Base-by-base conservation (phyloP, 2,888 invertebrate genomes). In the Drosophila monieri region DNA sequence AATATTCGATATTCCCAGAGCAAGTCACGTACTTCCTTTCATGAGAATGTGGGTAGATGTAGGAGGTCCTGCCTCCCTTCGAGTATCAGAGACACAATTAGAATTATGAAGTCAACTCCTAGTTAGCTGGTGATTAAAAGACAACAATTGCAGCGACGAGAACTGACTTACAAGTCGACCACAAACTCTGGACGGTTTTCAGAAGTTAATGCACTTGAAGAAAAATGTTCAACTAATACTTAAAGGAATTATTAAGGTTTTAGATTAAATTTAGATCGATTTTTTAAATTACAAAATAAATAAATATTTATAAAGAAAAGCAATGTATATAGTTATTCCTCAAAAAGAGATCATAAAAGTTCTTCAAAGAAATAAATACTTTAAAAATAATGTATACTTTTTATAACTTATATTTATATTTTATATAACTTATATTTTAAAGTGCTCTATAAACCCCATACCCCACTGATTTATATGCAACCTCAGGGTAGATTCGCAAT, bases 121-220 rank as follows among this genome's bases (percentile, higher is more conserved):
- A 70, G 71, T 84, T 78, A 86, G 69, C 71, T 70, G 74, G 73
- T 86, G 87, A 86, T 81, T 84, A 80, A 81, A 87, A 85, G 85
- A 81, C 87, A 81, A 84, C 81, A 86, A 73, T 69, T 68, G 84
- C 76, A 72, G 62, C 65, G 73, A 67, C 53, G 66, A 57, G 67
- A 74, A 77, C 62, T 65, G 74, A 52, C 79, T 76, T 57, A 66
- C 65, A 79, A 79, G 77, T 78, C 65, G 78, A 67, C 78, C 60
- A 25, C 68, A 69, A 70, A 49, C 53, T 72, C 55, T 48, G 70
- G 47, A 23, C 59, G 43, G 3, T 39, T 35, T 9, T 9, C 21
- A 37, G 47, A 32, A 47, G 41, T 43, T 46, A 15, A 8, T 32
- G 30, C 60, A 60, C 59, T 55, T 10, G 8, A 4, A 18, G 44